Evolutionary conservation across 2,797 vertebrate genomes (phyloP), one percentile per base, ranked within the genome.

Genomic region (Crocodylus rhombifer): DNA sequence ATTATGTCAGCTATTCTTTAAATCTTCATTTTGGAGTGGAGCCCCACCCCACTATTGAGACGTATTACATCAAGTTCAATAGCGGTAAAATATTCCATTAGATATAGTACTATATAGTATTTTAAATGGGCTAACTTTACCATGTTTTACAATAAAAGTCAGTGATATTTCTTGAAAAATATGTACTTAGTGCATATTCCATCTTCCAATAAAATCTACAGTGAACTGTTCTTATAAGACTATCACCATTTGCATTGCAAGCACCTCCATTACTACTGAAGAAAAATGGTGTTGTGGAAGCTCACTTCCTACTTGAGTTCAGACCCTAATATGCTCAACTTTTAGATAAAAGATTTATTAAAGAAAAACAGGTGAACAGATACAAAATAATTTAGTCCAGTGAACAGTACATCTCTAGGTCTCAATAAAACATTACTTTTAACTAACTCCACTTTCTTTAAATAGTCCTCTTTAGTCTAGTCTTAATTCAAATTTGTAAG

Each of bases 311-410:
- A 60, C 16, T 33, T 92, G 14, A 82, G 89, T 65, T 64, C 6
- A 94, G 18, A 76, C 57, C 61, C 25, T 80, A 88, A 84, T 84
- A 9, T 63, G 61, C 26, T 62, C 17, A 94, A 42, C 18, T n/a
- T 51, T 18, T 71, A 91, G 61, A 77, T 82, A 95, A 96, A 90
- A 95, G 26, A 15, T 95, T 94, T 87, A 57, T 85, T 94, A 92
- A 62, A 5, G 16, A 71, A 91, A 87, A 76, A 20, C 26, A 82
- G 25, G 25, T 87, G 64, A 95, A 94, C 51, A 75, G 14, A 25
- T 33, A 82, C 80, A 91, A 93, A 96, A 95, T 94, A 95, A 95
- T 82, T 96, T 96, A 95, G 75, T 91, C 55, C 56, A 82, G 15
- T 60, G 21, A 80, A 16, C 74, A 74, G 4, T 79, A 87, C 86